Evolutionary conservation across 2,797 vertebrate genomes (phyloP).

Genomic region (Clarias fuscus): DNA sequence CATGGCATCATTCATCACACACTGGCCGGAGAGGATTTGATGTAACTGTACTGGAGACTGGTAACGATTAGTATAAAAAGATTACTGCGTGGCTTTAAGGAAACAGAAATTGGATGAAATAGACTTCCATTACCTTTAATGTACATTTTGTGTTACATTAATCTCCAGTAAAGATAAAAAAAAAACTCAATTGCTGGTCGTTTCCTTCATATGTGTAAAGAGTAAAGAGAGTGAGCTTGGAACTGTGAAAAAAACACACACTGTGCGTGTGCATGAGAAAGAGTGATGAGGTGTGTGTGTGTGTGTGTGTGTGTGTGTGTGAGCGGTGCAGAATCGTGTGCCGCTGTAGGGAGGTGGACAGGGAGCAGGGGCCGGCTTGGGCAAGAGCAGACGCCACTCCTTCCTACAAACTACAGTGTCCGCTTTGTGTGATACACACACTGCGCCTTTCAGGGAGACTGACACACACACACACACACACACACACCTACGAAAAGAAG

Average conservation of each 20-base stretch:
- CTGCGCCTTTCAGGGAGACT: slow-evolving; percentile 58
- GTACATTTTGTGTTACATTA: background rate
- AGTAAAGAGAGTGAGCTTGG: background rate
- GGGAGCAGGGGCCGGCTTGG: slow-evolving; percentile 60
- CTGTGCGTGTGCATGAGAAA: background rate
- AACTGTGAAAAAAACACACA: slow-evolving; percentile 13
- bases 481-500: slow-evolving; percentile 2
- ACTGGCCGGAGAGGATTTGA: background rate
- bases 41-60: background rate
- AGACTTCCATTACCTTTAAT: background rate
- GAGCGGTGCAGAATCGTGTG: background rate
- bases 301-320: slow-evolving; percentile 65
- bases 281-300: slow-evolving; percentile 58
- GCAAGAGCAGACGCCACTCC: slow-evolving; percentile 64
- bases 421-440: slow-evolving; percentile 75
- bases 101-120: background rate
- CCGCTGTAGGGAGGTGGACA: slow-evolving; percentile 22
- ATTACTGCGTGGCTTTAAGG: background rate
- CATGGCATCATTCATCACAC: background rate
- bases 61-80: background rate
- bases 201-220: background rate
- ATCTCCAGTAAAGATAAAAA: slow-evolving; percentile 4
- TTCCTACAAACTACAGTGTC: slow-evolving; percentile 67
- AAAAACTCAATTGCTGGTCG: background rate
- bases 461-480: slow-evolving; percentile 35